Evolutionary conservation across 2,113 vertebrate species (phyloP).

Genomic region (Brachirus orientalis): DNA sequence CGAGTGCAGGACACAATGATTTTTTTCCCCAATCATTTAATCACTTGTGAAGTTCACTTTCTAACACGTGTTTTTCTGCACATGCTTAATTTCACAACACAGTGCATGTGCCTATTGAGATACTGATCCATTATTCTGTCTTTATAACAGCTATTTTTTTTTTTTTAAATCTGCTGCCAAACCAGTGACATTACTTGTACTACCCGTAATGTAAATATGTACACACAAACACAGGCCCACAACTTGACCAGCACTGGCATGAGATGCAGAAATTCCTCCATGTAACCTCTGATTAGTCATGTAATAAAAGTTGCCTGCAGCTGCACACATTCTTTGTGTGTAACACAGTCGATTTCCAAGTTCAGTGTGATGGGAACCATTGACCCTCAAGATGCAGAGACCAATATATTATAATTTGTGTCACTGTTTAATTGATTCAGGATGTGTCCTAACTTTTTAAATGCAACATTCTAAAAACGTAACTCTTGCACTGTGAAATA

Average conservation of each 20-base stretch:
- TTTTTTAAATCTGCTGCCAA: conserved; percentile 18
- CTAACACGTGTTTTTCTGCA: conserved; percentile 16
- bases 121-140: background rate
- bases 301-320: background rate
- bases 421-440: conserved; percentile 13
- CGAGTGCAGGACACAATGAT: background rate
- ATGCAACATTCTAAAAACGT: conserved; percentile 7
- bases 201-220: conserved; percentile 6
- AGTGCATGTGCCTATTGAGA: background rate
- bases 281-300: background rate
- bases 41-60: conserved; percentile 1
- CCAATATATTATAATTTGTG: conserved; percentile 12
- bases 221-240: conserved; percentile 3
- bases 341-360: conserved; percentile 24
- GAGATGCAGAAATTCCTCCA: background rate
- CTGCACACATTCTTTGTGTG: conserved; percentile 1
- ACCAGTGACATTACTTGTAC: background rate
- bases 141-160: background rate
- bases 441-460: conserved; percentile 6
- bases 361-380: background rate
- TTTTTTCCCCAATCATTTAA: conserved; percentile 23
- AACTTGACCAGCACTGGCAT: conserved; percentile 14
- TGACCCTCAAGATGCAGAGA: conserved; percentile 1
- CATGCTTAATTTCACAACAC: background rate
- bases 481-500: background rate